These are phyloP conservation scores for Hirudo medicinalis DNA, from an alignment of 1,140 invertebrate species.

Conservation along the genomic window DNA sequence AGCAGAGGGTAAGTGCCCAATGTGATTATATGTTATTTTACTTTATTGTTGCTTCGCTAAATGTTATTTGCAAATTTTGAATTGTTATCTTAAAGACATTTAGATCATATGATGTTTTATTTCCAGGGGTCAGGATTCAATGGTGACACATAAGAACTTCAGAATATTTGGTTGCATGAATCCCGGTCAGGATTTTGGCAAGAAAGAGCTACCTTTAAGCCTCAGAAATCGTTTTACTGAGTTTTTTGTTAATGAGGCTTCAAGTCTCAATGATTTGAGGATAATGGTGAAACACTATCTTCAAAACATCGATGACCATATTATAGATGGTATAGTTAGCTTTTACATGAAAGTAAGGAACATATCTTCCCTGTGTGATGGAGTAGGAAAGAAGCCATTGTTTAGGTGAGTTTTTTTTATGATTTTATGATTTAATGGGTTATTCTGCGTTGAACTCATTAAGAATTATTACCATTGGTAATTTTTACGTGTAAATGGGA, in stretches of 20 bases:
- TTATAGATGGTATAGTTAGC: conserved; percentile 64
- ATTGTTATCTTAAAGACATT: too few species aligned
- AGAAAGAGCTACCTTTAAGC: conserved; percentile 81
- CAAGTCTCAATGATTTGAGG: conserved; percentile 62
- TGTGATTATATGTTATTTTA: too few species aligned
- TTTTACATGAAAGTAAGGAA: conserved; percentile 70
- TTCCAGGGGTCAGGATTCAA: conserved; percentile 45
- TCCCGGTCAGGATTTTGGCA: conserved; percentile 94
- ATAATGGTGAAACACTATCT: conserved; percentile 75
- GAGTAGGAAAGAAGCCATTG: conserved; percentile 54
- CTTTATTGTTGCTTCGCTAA: too few species aligned
- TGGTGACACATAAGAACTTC: conserved; percentile 74
- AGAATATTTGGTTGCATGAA: conserved; percentile 98
- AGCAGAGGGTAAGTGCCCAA: conserved; percentile 56
- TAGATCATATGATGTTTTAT: too few species aligned
- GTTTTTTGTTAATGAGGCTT: conserved; percentile 83
- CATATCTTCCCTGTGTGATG: conserved; percentile 66
- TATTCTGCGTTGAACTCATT: not conserved
- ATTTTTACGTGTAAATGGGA: too few species aligned
- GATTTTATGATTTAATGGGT: conserved; percentile 3
- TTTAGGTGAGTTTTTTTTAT: conserved; percentile 46
- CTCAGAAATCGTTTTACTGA: conserved; percentile 89
- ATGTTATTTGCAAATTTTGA: too few species aligned
- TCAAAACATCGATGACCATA: conserved; percentile 53
- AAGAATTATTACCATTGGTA: too few species aligned